Percentiles rank a stretch among this genome's conserved stretches.
phyloP scores from a whole-genome alignment of 64 coral and sea anemone species.

The Porites lutea region DNA sequence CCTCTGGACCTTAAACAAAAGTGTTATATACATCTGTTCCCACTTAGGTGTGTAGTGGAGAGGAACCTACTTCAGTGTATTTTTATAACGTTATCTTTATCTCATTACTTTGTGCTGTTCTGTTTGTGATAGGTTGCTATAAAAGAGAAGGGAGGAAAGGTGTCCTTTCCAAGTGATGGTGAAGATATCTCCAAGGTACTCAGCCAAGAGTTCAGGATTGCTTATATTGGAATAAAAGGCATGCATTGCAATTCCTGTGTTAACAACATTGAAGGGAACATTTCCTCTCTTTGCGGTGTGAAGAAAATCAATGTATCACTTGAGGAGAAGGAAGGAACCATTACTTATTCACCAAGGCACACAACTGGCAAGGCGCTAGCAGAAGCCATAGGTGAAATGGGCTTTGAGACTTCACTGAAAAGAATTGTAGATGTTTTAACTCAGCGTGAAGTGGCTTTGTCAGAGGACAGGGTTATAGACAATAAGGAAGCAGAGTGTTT shows the following conservation, averaged over 20 bases:
- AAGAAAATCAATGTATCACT: conserved; percentile 75
- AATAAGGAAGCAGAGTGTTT: conserved; percentile 11
- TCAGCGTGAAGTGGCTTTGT: conserved; percentile 33
- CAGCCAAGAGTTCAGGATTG: conserved; percentile 41
- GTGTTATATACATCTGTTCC: too few species aligned
- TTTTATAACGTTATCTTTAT: too few species aligned
- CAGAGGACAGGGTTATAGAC: conserved; percentile 10
- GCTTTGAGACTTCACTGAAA: conserved; percentile 90
- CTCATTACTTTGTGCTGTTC: not conserved
- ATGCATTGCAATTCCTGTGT: conserved; percentile 96
- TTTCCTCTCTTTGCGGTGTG: conserved; percentile 69
- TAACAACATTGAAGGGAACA: conserved; percentile 85
- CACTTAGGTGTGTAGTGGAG: too few species aligned
- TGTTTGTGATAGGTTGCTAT: conserved; percentile 70
- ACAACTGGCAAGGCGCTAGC: conserved; percentile 61
- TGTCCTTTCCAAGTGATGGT: conserved; percentile 9
- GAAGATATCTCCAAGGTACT: conserved; percentile 41
- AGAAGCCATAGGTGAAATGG: conserved; percentile 77
- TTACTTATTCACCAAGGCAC: conserved; percentile 61
- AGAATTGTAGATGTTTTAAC: conserved; percentile 74
- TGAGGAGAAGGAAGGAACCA: conserved; percentile 82
- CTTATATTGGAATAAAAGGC: conserved; percentile 82
- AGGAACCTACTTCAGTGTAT: too few species aligned
- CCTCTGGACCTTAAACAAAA: too few species aligned
- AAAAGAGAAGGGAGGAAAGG: conserved; percentile 66